Conservation (phyloP, 2,888 invertebrate species). For the Halictus quadricinctus region DNA sequence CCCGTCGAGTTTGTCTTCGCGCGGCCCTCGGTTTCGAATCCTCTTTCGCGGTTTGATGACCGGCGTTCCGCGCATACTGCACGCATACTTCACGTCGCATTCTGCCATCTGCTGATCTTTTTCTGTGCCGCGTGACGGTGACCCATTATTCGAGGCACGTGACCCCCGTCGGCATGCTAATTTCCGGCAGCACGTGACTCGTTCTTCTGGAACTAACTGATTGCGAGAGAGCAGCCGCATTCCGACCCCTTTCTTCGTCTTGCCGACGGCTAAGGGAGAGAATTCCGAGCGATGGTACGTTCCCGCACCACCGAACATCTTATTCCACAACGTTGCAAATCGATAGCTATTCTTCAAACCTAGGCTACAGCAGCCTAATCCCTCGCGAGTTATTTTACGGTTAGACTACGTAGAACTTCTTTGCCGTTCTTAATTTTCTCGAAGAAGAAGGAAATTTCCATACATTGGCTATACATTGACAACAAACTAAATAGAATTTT, state of each 20-base stretch:
- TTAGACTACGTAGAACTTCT: no score
- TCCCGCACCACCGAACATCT: not conserved
- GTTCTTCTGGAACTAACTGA: not conserved
- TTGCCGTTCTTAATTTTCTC: no score
- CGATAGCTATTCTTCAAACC: not conserved
- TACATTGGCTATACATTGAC: no score
- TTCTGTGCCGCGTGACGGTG: not conserved
- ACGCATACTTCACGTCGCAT: not conserved
- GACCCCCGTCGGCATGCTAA: slow-evolving; percentile 19
- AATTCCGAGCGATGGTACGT: not conserved
- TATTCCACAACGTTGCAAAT: not conserved
- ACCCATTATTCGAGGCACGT: slow-evolving; percentile 17
- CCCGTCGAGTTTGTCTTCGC: slow-evolving; percentile 5
- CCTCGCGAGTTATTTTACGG: no score
- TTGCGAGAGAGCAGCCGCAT: not conserved
- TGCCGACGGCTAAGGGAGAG: not conserved
- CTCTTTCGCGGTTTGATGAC: not conserved
- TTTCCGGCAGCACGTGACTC: slow-evolving; percentile 18
- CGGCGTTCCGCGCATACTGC: slow-evolving; percentile 14
- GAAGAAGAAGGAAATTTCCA: no score
- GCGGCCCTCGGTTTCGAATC: not conserved
- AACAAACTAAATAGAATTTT: no score
- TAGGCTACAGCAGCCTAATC: no score
- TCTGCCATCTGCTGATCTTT: not conserved
- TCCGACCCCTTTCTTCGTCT: not conserved